Evolutionary conservation across 2,888 invertebrate genomes (phyloP).

Genomic region (Phalera bucephala): DNA sequence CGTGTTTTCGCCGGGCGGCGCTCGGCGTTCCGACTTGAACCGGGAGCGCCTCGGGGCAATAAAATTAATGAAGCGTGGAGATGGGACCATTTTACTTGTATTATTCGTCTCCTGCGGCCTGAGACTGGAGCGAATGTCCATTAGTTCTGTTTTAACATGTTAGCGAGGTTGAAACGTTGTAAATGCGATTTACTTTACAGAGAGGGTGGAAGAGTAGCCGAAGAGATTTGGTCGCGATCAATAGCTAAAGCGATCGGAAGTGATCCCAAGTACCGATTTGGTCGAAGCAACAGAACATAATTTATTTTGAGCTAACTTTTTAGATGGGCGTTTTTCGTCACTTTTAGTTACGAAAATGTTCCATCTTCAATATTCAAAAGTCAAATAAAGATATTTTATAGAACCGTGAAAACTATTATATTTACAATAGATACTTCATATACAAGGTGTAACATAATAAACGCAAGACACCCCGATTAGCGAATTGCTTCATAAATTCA

Average conservation of each 20-base stretch:
- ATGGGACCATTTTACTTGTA: conserved; percentile 84
- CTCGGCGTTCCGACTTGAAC: conserved; percentile 58
- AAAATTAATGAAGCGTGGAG: conserved; percentile 83
- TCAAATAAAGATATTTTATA: too few species aligned
- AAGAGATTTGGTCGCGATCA: conserved; percentile 68
- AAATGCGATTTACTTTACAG: conserved; percentile 81
- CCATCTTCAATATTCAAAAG: too few species aligned
- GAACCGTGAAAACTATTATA: too few species aligned
- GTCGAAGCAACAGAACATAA: conserved; percentile 21
- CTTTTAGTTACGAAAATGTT: too few species aligned
- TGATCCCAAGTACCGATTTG: conserved; percentile 48
- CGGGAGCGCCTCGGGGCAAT: conserved; percentile 79
- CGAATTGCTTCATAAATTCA: too few species aligned
- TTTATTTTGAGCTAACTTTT: conserved; percentile 21
- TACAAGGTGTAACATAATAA: too few species aligned
- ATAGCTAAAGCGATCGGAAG: conserved; percentile 64
- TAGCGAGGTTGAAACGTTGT: conserved; percentile 83
- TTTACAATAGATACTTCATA: too few species aligned
- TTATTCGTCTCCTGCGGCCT: conserved; percentile 82
- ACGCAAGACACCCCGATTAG: too few species aligned
- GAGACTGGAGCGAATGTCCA: conserved; percentile 82
- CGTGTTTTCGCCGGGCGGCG: conserved; percentile 69
- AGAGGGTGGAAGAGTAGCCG: conserved; percentile 78
- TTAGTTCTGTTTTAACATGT: conserved; percentile 84
- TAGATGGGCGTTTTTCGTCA: conserved; percentile 5